Conservation (phyloP, 2,797 vertebrate species). For the Hoplostethus mediterraneus region DNA sequence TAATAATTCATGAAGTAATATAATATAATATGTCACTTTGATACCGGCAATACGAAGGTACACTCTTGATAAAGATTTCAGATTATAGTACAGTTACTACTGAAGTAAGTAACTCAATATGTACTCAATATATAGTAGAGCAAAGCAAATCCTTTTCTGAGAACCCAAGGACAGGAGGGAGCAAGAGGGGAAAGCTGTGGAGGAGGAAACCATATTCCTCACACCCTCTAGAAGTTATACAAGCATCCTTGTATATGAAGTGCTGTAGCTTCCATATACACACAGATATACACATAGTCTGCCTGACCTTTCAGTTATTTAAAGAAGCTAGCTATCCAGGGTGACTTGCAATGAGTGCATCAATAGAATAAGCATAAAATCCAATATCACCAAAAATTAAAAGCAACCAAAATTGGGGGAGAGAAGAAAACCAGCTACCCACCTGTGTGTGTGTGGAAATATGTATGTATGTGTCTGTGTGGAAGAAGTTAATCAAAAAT, state of each 20-base stretch:
- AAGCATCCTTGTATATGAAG: conserved; percentile 11
- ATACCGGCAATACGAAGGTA: no score
- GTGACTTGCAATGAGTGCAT: neutral
- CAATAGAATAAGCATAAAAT: conserved; percentile 2
- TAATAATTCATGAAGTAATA: no score
- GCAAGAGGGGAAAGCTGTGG: neutral
- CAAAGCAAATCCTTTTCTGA: no score
- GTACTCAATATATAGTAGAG: no score
- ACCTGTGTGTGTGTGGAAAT: neutral
- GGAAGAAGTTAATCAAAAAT: conserved; percentile 25
- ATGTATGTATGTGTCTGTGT: neutral
- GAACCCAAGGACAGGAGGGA: no score
- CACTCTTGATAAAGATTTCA: no score
- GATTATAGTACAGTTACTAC: no score
- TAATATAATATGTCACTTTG: no score
- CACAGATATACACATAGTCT: neutral
- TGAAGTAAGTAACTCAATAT: no score
- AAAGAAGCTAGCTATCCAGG: neutral
- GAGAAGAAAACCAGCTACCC: conserved; percentile 10
- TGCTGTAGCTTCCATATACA: neutral
- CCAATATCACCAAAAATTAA: no score
- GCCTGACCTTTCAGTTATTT: conserved; percentile 35
- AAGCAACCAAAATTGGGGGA: no score
- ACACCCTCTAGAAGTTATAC: conserved; percentile 15
- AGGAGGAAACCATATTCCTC: conserved; percentile 11